These are phyloP conservation scores for Nysson spinosus DNA, from an alignment of 2,888 invertebrate species.

Conservation along the genomic window DNA sequence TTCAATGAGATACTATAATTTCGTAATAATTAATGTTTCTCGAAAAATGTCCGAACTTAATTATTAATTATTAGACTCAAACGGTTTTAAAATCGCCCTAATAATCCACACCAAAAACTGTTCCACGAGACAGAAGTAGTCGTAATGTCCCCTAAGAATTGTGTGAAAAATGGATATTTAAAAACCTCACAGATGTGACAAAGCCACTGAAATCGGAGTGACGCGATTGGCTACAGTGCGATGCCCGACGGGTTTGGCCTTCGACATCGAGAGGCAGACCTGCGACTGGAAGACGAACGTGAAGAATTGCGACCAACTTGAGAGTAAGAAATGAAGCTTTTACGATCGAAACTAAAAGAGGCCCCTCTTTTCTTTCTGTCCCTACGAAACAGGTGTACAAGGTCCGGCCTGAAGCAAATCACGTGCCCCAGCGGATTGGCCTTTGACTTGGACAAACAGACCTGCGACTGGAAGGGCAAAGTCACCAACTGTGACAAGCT, in stretches of 20 bases:
- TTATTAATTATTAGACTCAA: too few species aligned
- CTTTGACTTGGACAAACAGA: constrained; percentile 98
- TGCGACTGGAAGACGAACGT: constrained; percentile 98
- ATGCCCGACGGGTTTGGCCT: constrained; percentile 93
- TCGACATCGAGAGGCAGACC: constrained; percentile 96
- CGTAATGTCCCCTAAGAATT: neutral
- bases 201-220: constrained; percentile 91
- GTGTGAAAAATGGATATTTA: neutral
- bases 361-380: constrained; percentile 76
- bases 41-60: too few species aligned
- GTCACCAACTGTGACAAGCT: constrained; percentile 97
- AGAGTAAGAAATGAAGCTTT: constrained; percentile 85
- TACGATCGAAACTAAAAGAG: constrained; percentile 73
- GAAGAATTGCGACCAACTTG: constrained; percentile 95
- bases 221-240: constrained; percentile 92
- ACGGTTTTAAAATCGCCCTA: too few species aligned
- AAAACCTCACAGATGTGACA: constrained; percentile 86
- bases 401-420: constrained; percentile 97
- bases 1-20: too few species aligned
- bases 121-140: too few species aligned
- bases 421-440: constrained; percentile 97
- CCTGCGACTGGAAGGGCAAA: constrained; percentile 99
- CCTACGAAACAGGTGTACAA: constrained; percentile 90
- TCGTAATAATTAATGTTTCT: too few species aligned
- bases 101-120: too few species aligned